Evolutionary conservation across 2,113 vertebrate species (phyloP).

Genomic region (Neotragus moschatus): DNA sequence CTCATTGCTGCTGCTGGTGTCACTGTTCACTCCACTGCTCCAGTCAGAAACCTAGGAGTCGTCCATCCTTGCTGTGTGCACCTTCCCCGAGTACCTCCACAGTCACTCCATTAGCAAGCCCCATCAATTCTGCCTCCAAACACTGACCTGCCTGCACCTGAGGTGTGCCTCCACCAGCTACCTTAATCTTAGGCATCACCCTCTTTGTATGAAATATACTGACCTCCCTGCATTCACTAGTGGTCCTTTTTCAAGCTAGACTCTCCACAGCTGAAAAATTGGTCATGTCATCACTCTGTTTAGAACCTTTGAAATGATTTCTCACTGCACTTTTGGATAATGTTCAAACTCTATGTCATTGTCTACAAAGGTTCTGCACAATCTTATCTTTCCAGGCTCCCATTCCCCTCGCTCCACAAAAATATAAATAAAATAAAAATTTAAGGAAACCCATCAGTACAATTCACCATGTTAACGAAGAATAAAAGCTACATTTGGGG

Average conservation of each 20-base stretch:
- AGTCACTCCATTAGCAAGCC: not conserved
- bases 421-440: not conserved
- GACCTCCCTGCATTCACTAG: not conserved
- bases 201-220: not conserved
- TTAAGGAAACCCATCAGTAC: not conserved
- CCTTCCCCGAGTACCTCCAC: no score
- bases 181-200: not conserved
- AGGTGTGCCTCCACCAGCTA: not conserved
- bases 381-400: not conserved
- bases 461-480: not conserved
- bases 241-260: not conserved
- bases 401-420: not conserved
- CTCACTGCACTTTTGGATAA: not conserved
- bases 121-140: not conserved
- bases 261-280: not conserved
- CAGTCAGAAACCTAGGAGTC: not conserved
- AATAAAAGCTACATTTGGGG: not conserved
- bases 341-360: not conserved
- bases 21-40: not conserved
- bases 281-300: not conserved
- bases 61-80: not conserved
- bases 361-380: not conserved
- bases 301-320: not conserved
- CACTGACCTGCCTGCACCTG: not conserved
- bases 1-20: not conserved